Conservation (phyloP, 2,888 invertebrate species). For the Deilephila porcellus region DNA sequence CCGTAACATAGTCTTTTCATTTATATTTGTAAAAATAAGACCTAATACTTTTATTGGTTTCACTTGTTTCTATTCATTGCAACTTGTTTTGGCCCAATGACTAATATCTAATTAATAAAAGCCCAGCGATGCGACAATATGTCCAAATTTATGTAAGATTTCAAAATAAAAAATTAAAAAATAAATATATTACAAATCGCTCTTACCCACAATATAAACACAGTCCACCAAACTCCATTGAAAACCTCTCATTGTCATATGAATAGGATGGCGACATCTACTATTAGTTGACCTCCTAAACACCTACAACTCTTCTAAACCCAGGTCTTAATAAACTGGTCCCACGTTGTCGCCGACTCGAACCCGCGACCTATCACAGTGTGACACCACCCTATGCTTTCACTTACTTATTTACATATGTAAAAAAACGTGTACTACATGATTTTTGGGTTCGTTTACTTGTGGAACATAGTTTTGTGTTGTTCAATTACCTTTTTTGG, state of each 20-base stretch:
- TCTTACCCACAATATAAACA: neutral
- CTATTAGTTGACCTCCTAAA: slow-evolving; percentile 4
- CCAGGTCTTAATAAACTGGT: slow-evolving; percentile 9
- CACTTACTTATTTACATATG: slow-evolving; percentile 33
- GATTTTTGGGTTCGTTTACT: neutral
- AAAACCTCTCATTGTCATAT: slow-evolving; percentile 27
- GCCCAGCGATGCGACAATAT: too few relatives aligned
- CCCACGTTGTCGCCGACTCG: slow-evolving; percentile 28
- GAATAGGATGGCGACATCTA: slow-evolving; percentile 28
- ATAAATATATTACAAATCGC: neutral
- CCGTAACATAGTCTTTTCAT: too few relatives aligned
- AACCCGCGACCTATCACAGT: slow-evolving; percentile 34
- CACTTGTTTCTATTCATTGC: too few relatives aligned
- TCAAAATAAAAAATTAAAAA: too few relatives aligned
- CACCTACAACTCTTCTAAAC: neutral
- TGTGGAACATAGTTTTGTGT: neutral
- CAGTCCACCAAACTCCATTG: slow-evolving; percentile 7
- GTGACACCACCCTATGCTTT: slow-evolving; percentile 38
- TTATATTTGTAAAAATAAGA: too few relatives aligned
- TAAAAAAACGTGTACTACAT: slow-evolving; percentile 32
- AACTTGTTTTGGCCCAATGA: too few relatives aligned
- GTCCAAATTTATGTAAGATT: too few relatives aligned
- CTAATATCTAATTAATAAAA: too few relatives aligned
- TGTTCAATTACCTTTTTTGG: neutral
- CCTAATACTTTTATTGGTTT: too few relatives aligned